Conservation (phyloP, 2,113 vertebrate species). For the Xiphophorus maculatus region DNA sequence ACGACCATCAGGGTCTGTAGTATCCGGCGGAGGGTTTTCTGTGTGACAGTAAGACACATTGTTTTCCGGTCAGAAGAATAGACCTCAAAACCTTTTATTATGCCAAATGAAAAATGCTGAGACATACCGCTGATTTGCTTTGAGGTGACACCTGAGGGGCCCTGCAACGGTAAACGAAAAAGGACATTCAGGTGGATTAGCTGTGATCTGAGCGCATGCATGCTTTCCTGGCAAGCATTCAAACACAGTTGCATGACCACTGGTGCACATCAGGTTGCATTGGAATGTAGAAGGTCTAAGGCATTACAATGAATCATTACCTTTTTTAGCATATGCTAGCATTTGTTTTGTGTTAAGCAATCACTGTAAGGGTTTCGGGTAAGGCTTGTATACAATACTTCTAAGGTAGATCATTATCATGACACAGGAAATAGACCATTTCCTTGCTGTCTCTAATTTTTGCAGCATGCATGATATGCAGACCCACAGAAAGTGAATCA, state of each 20-base stretch:
- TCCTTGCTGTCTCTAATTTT: conserved; percentile 9
- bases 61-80: background rate
- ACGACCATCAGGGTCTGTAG: accelerated
- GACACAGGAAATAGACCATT: conserved; percentile 43
- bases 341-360: background rate
- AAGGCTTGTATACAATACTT: background rate
- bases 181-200: background rate
- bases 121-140: conserved; percentile 46
- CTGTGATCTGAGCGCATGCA: background rate
- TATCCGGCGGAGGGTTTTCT: background rate
- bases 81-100: background rate
- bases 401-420: background rate
- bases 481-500: accelerated
- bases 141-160: background rate
- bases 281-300: background rate
- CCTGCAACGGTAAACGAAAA: conserved; percentile 37
- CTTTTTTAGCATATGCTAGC: background rate
- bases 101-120: background rate
- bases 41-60: conserved; percentile 16
- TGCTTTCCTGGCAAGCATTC: background rate
- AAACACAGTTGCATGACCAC: background rate
- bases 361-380: background rate
- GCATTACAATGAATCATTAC: background rate
- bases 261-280: background rate
- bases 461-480: background rate